Percentiles rank a stretch among this genome's conserved stretches.
These are phyloP conservation scores for Oceanodroma leucorhoa DNA, from an alignment of 2,797 vertebrate species.

Conservation along the genomic window DNA sequence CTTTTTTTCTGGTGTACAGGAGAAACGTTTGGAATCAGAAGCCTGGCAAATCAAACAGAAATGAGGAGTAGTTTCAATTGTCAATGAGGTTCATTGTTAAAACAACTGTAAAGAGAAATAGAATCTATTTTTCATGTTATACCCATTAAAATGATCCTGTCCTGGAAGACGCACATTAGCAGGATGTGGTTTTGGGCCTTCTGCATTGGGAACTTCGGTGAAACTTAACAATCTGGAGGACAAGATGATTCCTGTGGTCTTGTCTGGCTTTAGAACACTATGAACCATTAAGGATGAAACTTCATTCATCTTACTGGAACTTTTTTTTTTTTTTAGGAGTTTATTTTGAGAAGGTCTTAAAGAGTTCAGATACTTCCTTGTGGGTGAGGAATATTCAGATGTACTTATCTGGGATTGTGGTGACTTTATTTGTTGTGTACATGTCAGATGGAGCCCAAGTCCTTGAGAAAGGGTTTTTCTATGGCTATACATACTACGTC, in stretches of 20 bases:
- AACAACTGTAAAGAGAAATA: background rate
- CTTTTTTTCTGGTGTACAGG: background rate
- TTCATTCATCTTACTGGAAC: background rate
- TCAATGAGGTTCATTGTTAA: background rate
- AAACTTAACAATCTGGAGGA: background rate
- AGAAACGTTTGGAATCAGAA: background rate
- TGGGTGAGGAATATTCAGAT: constrained; percentile 99
- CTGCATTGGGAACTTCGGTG: background rate
- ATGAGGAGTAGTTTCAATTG: background rate
- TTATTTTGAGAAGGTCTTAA: constrained; percentile 98
- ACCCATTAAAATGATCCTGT: background rate
- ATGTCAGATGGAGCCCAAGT: constrained; percentile 84
- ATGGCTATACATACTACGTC: constrained; percentile 90
- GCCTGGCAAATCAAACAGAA: background rate
- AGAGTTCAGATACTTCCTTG: constrained; percentile 96
- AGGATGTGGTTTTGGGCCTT: background rate
- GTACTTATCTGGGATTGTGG: constrained; percentile 92
- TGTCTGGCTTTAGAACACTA: background rate
- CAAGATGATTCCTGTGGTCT: background rate
- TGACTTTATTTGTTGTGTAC: constrained; percentile 87
- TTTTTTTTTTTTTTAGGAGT: constrained; percentile 79
- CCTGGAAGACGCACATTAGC: rapidly evolving
- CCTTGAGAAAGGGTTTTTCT: constrained; percentile 93
- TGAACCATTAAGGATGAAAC: background rate
- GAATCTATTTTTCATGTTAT: background rate